These are phyloP conservation scores for Nematopogon swammerdamellus DNA, from an alignment of 2,888 invertebrate species.

Conservation along the genomic window DNA sequence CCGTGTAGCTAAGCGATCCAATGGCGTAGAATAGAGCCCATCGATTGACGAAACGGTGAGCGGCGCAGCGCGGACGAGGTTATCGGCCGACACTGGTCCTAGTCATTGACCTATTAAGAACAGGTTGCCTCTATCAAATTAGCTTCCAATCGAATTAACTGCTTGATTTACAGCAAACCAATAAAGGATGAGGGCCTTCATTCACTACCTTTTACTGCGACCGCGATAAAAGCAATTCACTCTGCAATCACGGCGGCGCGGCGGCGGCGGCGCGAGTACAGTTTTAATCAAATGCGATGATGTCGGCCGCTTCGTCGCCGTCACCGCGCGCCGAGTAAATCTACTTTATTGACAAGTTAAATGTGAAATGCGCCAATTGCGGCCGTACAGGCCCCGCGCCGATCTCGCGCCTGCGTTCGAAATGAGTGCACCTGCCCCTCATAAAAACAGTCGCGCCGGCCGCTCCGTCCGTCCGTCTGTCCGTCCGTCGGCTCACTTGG, in stretches of 20 bases:
- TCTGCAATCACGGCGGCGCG: slow-evolving; percentile 13
- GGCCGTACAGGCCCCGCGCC: no score
- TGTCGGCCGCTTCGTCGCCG: not conserved
- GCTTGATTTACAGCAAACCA: slow-evolving; percentile 51
- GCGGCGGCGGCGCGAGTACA: no score
- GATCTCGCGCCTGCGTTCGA: not conserved
- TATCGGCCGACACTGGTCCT: no score
- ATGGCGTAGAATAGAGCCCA: no score
- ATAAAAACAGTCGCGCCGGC: not conserved
- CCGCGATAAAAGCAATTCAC: slow-evolving; percentile 51
- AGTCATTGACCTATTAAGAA: no score
- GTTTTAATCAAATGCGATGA: slow-evolving; percentile 1
- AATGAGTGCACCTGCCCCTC: not conserved
- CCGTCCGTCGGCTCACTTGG: not conserved
- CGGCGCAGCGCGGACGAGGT: no score
- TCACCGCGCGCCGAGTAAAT: slow-evolving; percentile 2
- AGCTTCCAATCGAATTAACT: slow-evolving; percentile 47
- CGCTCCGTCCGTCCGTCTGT: no score
- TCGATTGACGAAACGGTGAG: no score
- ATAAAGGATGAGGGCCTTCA: slow-evolving; percentile 51
- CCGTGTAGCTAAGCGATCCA: no score
- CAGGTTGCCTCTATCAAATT: slow-evolving; percentile 27
- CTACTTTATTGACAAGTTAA: not conserved
- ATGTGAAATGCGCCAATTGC: not conserved
- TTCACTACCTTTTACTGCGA: slow-evolving; percentile 40